A percentile compares a stretch with the other conserved stretches of the same genome.
Evolutionary conservation across 23 tunicate genomes (phyloP).

Genomic region (Pegea sp.): DNA sequence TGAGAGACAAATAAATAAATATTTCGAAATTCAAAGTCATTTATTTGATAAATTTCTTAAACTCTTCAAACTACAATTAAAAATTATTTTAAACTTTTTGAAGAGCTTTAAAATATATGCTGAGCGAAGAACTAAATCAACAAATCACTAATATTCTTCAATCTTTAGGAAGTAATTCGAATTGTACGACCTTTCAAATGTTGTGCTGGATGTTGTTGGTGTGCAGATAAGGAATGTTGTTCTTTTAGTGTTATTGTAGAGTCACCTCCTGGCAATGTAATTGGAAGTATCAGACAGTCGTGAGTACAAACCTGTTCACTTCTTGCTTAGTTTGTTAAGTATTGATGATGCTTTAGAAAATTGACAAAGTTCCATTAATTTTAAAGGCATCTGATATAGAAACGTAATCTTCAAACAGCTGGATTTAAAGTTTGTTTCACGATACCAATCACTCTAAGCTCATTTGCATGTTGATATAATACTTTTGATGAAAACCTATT

Average conservation of each 20-base stretch:
- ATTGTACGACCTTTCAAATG: slow-evolving; percentile 41
- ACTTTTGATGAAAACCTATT: too few relatives aligned
- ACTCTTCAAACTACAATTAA: not conserved
- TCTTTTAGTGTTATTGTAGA: slow-evolving; percentile 34
- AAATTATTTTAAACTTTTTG: not conserved
- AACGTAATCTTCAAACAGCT: too few relatives aligned
- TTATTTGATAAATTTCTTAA: too few relatives aligned
- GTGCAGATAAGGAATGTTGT: slow-evolving; percentile 30
- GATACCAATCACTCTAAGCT: too few relatives aligned
- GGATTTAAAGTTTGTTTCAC: too few relatives aligned
- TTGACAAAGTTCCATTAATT: too few relatives aligned
- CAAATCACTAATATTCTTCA: not conserved
- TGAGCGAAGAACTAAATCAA: not conserved
- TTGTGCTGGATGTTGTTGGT: slow-evolving; percentile 79
- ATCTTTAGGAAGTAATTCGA: slow-evolving; percentile 35
- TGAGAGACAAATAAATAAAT: not conserved
- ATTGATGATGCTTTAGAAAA: too few relatives aligned
- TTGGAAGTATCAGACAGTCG: slow-evolving; percentile 37
- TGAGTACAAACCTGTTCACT: too few relatives aligned
- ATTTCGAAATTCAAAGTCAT: too few relatives aligned
- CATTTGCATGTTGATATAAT: too few relatives aligned
- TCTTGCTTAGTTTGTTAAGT: too few relatives aligned
- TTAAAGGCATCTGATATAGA: too few relatives aligned
- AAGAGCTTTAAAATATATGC: not conserved
- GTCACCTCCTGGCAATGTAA: slow-evolving; percentile 35